Evolutionary conservation across 2,888 invertebrate genomes (phyloP), one percentile per base, ranked within the genome.

Genomic region (Charanyca ferruginea): DNA sequence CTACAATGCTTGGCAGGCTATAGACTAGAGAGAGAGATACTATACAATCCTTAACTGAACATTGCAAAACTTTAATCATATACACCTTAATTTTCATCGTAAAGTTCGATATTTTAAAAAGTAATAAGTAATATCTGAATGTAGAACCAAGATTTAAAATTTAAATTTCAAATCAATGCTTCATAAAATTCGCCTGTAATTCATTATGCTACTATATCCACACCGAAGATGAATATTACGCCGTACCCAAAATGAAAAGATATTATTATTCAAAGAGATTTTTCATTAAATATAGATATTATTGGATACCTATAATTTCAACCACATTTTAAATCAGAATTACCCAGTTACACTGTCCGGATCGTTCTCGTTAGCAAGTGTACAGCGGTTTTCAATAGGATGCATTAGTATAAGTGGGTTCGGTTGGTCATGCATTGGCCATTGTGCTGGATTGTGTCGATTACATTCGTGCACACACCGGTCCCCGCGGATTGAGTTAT

Each of bases 401-500:
- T 81, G 87, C 90, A 91, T 92, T 91, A 92, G 89, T 89, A 85
- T 88, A 89, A 90, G 88, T 89, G 89, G 90, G 84, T 86, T 87
- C 83, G 81, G 79, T 73, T 83, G 83, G 81, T 80, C 83, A 83
- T 81, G 85, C 85, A 91, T 89, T 90, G 90, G 84, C 81, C 84
- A 90, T 90, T 91, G 89, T 89, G 84, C 80, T 73, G 81, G 84
- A 77, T 85, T 84, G 86, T 84, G 85, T 87, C 86, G 86, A 91
- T 91, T 89, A 89, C 88, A 87, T 88, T 87, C 84, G 85, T 80
- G 74, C 81, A 83, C 81, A 84, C 80, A 77, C 83, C 77, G 77
- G 76, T 73, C 63, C 60, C 71, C 73, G 51, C 77, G 80, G 87
- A 92, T 93, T 90, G 91, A 90, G 88, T 93, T 93, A 92, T 89